Evolutionary conservation across 2,888 invertebrate species (phyloP), one percentile per base, ranked within the genome.

Genomic region (Branchipolynoe longqiensis): DNA sequence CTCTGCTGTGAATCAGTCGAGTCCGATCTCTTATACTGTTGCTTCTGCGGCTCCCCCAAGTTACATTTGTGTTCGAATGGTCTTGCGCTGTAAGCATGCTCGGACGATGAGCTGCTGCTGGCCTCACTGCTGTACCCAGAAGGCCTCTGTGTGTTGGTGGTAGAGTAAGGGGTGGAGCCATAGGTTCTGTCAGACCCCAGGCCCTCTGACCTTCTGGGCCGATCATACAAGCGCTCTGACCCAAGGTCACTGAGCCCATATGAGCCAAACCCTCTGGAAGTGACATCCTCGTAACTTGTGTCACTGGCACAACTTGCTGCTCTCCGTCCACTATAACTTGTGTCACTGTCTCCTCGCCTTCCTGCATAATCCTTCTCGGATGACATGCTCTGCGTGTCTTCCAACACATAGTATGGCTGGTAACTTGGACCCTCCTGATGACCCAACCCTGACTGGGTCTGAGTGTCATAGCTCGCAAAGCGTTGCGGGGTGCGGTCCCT

Each of bases 181-280:
- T 12, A 31, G 41, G 12, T 74, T 8, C 74, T 38, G 31, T 78
- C 78, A 4, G 78, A 48, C 3, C 25, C 48, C 78, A 48, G 1
- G 54, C 78, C 48, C 48, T 78, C 28, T 28, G 78, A 41, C 41
- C 78, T 78, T 31, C 54, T 40, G 18, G 38, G 73, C 73, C 31
- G 64, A 3, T 2, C 62, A 14, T 31, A 12, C 4, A 25, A n/a
- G 28, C 1, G 6, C 3, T 25, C 25, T 28, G 62, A 25, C 31
- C n/a, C 62, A 18, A 12, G 8, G 69, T 69, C 38, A 25, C 4
- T 4, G 14, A 4, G 4, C 12, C 12, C n/a, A 25, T 58, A 58
- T n/a, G 58, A 58, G 22, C 58, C 58, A 58, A 25, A 4, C 22
- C 36, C 38, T 22, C 69, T 33, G 36, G 38, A 8, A 12, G 4